Base-by-base conservation (phyloP, 2,113 vertebrate species). In the Takifugu bimaculatus region DNA sequence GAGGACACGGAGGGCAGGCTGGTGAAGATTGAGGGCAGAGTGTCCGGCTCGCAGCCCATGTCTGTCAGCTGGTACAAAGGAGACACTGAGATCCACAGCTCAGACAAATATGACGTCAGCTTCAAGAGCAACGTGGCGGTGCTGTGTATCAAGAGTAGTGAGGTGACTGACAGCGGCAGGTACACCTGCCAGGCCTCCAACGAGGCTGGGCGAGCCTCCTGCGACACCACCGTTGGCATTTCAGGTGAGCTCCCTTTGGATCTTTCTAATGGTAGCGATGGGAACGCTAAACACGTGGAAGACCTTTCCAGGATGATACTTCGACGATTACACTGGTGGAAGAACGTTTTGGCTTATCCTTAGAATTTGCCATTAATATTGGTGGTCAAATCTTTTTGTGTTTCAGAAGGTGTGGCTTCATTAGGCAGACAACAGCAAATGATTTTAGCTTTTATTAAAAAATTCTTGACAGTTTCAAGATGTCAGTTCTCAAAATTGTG, bases 11-110 rank as follows among this genome's bases (percentile, higher is more conserved):
- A 97, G 87, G 96, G 96, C 13, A 94, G 92, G 35, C 78, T 93
- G 65, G 87, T 99, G 77, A 97, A 93, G 87, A 88, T 99, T 1
- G 96, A 99, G 78, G 93, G 93, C 12, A 89, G 88, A n/a, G 88
- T 99, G 58, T 85, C 93, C 0, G 97, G 97, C 76, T 99, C 97
- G 20, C 96, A 96, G 66, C 96, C 97, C 50, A 87, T 99, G 44
- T 89, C 85, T 5, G 83, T 95, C 66, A 87, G 78, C 76, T 99
- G 97, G 97, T 94, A 92, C 77, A 95, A 92, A 87, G 95, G 95
- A 70, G 87, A 89, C 45, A 32, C 83, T 11, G 95, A 96, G 87
- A 87, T 98, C 56, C 59, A 82, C 59, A 89, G 88, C 68, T 95
- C 92, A 1, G 83, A 93, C 63, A 92, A 82, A 60, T 94, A 93